phyloP scores from a whole-genome alignment of 30 jellyfish, hydroid and myxozoan species.

The Cassiopea xamachana region DNA sequence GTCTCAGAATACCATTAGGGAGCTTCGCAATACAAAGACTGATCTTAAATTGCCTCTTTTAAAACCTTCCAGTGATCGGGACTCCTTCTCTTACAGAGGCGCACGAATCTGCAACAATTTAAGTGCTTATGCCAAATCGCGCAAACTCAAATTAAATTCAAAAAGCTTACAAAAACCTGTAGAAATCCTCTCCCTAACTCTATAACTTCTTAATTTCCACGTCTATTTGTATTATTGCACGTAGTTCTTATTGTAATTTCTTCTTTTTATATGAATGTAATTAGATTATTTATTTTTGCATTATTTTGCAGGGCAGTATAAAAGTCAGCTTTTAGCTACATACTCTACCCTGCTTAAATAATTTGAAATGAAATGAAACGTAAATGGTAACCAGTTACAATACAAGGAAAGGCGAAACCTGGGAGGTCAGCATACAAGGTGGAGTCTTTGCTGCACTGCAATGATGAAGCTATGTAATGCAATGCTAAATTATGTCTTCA shows the following conservation, averaged over 20 bases:
- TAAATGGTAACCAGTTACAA: too few species aligned
- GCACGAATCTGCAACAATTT: not conserved
- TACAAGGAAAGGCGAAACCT: too few species aligned
- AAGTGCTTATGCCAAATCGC: not conserved
- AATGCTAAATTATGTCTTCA: too few species aligned
- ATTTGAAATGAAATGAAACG: not conserved
- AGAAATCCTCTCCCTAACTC: too few species aligned
- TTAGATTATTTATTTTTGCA: not conserved
- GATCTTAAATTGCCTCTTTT: not conserved
- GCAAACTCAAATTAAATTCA: not conserved
- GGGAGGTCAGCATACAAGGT: too few species aligned
- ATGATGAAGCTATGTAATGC: too few species aligned
- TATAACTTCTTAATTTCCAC: not conserved
- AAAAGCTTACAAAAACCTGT: not conserved
- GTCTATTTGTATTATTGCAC: not conserved
- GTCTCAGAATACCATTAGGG: conserved; percentile 31
- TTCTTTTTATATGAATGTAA: not conserved
- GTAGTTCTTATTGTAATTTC: not conserved
- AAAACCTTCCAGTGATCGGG: conserved; percentile 9
- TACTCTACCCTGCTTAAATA: not conserved
- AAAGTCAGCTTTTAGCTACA: conserved; percentile 16
- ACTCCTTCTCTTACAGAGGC: conserved; percentile 18
- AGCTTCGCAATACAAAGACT: conserved; percentile 41
- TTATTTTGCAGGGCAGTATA: conserved; percentile 32
- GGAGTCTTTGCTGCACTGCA: too few species aligned